Conservation (phyloP, 92 coral and sea anemone genomes). For the Zoanthus sansibaricus region DNA sequence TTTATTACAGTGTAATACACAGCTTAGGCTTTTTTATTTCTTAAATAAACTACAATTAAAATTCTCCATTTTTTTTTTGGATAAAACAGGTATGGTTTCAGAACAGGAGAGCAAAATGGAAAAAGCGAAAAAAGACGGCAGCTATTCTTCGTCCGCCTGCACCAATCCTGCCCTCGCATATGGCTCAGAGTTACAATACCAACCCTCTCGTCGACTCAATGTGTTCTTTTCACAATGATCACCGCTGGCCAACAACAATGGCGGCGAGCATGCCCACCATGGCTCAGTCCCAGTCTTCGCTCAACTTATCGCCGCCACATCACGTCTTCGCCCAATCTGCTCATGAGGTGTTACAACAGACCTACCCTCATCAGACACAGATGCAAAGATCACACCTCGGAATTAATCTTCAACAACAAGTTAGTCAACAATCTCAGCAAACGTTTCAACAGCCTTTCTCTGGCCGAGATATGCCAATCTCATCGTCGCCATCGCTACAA, state of each 20-base stretch:
- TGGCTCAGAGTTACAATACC: constrained; percentile 97
- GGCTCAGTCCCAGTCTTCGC: constrained; percentile 98
- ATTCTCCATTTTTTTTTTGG: background rate
- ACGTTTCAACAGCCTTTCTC: constrained; percentile 83
- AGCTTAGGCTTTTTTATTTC: no score
- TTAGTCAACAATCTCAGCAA: constrained; percentile 81
- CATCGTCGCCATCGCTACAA: constrained; percentile 98
- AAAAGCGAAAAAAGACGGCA: constrained; percentile 99
- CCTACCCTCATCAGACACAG: constrained; percentile 89
- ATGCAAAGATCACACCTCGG: constrained; percentile 92
- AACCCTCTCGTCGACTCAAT: constrained; percentile 92
- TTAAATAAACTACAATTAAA: no score
- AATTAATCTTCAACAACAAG: constrained; percentile 91
- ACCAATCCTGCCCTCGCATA: constrained; percentile 98
- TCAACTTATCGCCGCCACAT: constrained; percentile 88
- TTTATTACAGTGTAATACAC: no score
- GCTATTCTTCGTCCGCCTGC: constrained; percentile 98
- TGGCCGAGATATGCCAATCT: constrained; percentile 97
- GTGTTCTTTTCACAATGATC: constrained; percentile 97
- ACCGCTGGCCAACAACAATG: constrained; percentile 99
- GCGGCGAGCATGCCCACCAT: constrained; percentile 97
- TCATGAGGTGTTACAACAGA: constrained; percentile 93
- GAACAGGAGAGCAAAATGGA: constrained; percentile 99
- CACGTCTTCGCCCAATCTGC: constrained; percentile 93
- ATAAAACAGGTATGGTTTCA: constrained; percentile 93